phyloP scores from a whole-genome alignment of 92 coral and sea anemone species.

The Palythoa grandiflora region DNA sequence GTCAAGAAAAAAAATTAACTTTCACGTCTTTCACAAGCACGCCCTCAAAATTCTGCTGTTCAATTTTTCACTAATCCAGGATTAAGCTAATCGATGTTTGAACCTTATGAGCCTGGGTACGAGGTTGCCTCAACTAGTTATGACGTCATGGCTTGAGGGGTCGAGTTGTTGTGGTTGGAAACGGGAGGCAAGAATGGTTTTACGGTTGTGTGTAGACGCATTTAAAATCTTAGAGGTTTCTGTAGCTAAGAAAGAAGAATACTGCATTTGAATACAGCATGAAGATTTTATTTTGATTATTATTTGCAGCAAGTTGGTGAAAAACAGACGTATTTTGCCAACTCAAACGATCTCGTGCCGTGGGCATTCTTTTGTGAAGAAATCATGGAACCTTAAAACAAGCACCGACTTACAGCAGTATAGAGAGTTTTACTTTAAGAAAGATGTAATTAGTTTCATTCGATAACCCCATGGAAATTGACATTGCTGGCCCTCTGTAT shows the following conservation, averaged over 20 bases:
- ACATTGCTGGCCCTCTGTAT: background rate
- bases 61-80: no score
- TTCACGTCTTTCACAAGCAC: no score
- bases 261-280: background rate
- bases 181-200: background rate
- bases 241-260: background rate
- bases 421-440: background rate
- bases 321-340: background rate
- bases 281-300: background rate
- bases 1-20: no score
- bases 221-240: background rate
- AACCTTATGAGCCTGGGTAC: no score
- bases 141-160: constrained; percentile 28
- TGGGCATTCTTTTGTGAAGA: no score
- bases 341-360: background rate
- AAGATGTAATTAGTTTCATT: background rate
- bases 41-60: no score
- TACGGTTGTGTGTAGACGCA: background rate
- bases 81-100: no score
- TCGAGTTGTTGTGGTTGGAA: background rate
- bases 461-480: no score
- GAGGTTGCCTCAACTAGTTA: no score
- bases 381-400: background rate
- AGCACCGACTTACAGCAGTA: background rate
- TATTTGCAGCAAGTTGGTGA: background rate